Evolutionary conservation across 2,113 vertebrate species (phyloP).

Genomic region (Tretioscincus oriximinensis): DNA sequence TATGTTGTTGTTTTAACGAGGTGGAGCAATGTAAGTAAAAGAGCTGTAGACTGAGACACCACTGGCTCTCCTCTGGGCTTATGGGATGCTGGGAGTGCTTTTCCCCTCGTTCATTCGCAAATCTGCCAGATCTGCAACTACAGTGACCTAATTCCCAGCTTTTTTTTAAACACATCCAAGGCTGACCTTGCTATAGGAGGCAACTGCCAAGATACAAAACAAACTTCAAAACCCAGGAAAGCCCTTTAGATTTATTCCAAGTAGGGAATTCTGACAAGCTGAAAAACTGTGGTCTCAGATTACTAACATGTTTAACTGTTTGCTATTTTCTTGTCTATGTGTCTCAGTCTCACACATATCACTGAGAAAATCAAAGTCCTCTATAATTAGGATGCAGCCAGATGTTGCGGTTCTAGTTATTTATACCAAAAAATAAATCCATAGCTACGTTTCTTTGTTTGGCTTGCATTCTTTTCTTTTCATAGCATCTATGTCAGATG

Average conservation of each 20-base stretch:
- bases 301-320: background rate
- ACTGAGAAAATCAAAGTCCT: slow-evolving; percentile 24
- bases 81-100: too few relatives aligned
- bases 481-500: slow-evolving; percentile 45
- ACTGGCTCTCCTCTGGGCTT: too few relatives aligned
- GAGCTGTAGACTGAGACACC: background rate
- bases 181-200: too few relatives aligned
- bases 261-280: slow-evolving; percentile 56
- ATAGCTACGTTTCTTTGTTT: slow-evolving; percentile 35
- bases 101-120: too few relatives aligned
- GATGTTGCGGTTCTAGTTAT: slow-evolving; percentile 50
- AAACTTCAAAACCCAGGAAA: background rate
- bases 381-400: slow-evolving; percentile 65
- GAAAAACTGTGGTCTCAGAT: slow-evolving; percentile 29
- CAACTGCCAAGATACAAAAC: background rate
- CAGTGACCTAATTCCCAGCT: too few relatives aligned
- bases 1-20: background rate
- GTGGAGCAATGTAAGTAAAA: background rate
- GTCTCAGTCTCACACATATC: background rate
- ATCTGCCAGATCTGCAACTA: too few relatives aligned
- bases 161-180: too few relatives aligned
- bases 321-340: background rate
- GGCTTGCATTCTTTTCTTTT: slow-evolving; percentile 66
- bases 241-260: slow-evolving; percentile 30
- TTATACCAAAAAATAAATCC: slow-evolving; percentile 41